Percentiles rank a stretch among this genome's conserved stretches.
These are phyloP conservation scores for Buphagus erythrorhynchus DNA, from an alignment of 2,797 vertebrate species.

Conservation along the genomic window DNA sequence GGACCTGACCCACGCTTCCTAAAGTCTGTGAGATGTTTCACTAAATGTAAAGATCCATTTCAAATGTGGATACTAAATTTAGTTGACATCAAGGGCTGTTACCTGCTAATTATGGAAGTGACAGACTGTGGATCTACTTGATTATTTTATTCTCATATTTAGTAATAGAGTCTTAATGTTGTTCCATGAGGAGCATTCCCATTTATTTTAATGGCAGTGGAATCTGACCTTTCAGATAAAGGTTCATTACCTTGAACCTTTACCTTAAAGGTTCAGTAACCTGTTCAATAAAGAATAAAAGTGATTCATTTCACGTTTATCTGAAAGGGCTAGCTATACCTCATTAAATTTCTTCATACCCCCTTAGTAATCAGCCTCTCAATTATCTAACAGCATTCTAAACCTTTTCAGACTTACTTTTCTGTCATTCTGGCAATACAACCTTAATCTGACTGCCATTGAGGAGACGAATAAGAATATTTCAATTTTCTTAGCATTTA, in stretches of 20 bases:
- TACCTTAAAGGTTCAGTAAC: not conserved
- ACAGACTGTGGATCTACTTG: not conserved
- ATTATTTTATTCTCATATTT: not conserved
- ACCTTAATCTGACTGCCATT: not conserved
- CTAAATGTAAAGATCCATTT: not conserved
- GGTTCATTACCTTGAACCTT: too few relatives aligned
- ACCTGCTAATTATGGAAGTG: not conserved
- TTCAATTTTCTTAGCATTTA: not conserved
- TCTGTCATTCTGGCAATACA: not conserved
- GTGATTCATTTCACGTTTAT: not conserved
- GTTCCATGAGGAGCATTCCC: not conserved
- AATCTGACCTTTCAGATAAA: not conserved
- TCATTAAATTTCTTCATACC: not conserved
- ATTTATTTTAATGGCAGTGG: not conserved
- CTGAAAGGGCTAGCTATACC: not conserved
- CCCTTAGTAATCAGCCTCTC: not conserved
- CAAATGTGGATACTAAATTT: not conserved
- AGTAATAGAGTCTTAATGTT: not conserved
- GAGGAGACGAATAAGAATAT: not conserved
- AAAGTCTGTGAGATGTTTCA: not conserved
- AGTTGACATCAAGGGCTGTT: not conserved
- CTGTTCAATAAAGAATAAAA: not conserved
- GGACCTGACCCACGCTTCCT: accelerated
- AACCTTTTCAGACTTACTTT: not conserved
- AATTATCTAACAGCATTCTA: not conserved